These are phyloP conservation scores for Chrysolina americana DNA, from an alignment of 2,888 invertebrate species.

Conservation along the genomic window DNA sequence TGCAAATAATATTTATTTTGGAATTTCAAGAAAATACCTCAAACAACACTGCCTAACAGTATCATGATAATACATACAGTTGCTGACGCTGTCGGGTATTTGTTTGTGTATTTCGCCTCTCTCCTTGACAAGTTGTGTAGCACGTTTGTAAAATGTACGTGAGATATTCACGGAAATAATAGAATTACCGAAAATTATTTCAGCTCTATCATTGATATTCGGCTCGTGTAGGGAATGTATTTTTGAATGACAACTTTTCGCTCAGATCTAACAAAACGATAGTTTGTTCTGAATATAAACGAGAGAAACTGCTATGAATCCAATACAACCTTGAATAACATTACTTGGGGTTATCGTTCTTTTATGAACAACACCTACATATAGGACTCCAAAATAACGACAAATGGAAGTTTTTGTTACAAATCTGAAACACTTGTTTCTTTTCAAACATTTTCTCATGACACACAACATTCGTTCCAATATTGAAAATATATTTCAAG, in stretches of 20 bases:
- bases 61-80: slow-evolving; percentile 3
- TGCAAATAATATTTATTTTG: not conserved
- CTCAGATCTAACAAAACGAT: not conserved
- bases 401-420: too few species aligned
- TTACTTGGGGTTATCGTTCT: too few species aligned
- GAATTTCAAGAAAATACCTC: not conserved
- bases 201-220: slow-evolving; percentile 43
- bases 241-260: not conserved
- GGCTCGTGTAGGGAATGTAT: slow-evolving; percentile 15
- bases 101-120: not conserved
- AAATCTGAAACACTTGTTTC: too few species aligned
- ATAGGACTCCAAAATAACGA: too few species aligned
- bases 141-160: slow-evolving; percentile 11
- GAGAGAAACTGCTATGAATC: too few species aligned
- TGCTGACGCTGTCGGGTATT: not conserved
- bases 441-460: too few species aligned
- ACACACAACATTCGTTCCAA: too few species aligned
- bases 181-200: slow-evolving; percentile 44
- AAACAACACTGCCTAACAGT: not conserved
- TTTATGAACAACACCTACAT: too few species aligned
- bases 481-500: too few species aligned
- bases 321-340: too few species aligned
- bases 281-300: too few species aligned
- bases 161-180: slow-evolving; percentile 39
- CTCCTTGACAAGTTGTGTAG: not conserved